These are phyloP conservation scores for Dendrocincla fuliginosa DNA, from an alignment of 2,797 vertebrate species.

Conservation along the genomic window DNA sequence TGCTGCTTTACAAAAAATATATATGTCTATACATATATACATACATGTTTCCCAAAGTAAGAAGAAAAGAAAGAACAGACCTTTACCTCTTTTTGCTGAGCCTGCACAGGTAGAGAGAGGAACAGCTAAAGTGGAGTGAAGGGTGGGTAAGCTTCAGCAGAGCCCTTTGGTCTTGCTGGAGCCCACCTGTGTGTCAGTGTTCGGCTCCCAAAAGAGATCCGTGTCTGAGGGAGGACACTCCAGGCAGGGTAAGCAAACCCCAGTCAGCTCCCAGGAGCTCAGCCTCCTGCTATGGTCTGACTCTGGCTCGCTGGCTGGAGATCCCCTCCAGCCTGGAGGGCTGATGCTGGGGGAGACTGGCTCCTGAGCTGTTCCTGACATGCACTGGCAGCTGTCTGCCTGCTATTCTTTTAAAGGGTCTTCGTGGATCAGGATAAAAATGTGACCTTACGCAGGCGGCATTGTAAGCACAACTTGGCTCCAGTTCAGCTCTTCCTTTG, in stretches of 20 bases:
- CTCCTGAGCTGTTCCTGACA: constrained; percentile 45
- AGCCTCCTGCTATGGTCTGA: background rate
- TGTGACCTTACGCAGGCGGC: constrained; percentile 75
- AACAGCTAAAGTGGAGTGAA: background rate
- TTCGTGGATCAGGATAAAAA: constrained; percentile 69
- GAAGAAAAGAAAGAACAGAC: constrained; percentile 32
- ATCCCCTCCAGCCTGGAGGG: constrained; percentile 43
- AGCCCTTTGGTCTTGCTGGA: constrained; percentile 2
- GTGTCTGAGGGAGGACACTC: background rate
- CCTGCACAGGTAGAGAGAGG: constrained; percentile 10
- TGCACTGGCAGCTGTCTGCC: constrained; percentile 63
- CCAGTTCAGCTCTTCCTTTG: constrained; percentile 72
- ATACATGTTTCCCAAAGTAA: background rate
- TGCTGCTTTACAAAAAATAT: background rate
- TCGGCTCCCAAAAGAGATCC: background rate
- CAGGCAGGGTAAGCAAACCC: background rate
- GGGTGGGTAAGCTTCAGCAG: background rate
- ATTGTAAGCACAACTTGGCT: constrained; percentile 79
- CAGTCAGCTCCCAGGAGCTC: background rate
- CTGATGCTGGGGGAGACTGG: background rate
- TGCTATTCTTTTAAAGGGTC: constrained; percentile 65
- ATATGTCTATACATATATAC: background rate
- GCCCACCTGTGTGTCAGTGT: constrained; percentile 7
- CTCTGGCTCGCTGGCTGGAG: constrained; percentile 33
- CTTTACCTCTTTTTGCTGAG: constrained; percentile 48